Base-by-base conservation (phyloP, 2,888 invertebrate species). In the Metacarcinus magister region DNA sequence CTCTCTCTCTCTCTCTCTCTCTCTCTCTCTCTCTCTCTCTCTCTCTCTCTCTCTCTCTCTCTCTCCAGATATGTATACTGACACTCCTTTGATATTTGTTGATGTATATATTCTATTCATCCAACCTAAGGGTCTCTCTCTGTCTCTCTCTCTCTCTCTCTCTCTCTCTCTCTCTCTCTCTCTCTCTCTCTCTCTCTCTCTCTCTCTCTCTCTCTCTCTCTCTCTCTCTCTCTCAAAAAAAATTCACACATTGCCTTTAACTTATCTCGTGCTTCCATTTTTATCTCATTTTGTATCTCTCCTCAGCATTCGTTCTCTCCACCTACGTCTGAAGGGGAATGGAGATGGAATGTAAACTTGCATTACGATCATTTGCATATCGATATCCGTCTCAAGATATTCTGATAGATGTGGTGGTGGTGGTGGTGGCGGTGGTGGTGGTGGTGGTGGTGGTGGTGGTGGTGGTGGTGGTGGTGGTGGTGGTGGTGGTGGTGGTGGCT, bases 361-460 rank as follows among this genome's bases (percentile, higher is more conserved):
- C 93, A 93, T 93, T 93, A 93, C 44, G 93, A 93, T 44, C 67
- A 93, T 93, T 93, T 93, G 93, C 93, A 93, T 93, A 93, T 93
- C 93, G 93, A 93, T 93, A 75, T 93, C 3, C 75, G 43, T 43
- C 43, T 75, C 67, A 93, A 93, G 75, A 43, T 75, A 75, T 75
- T 75, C 75, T 75, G n/a, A n/a, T n/a, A 19, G 44, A 28, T 67
- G 93, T 60, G 67, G 93, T 39, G 93, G 93, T 67, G 28, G 48
- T 92, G 82, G 92, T 44, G 92, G 92, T 46, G 28, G 28, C 54
- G 44, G 92, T 19, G 46, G 92, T 16, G 19, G 92, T 16, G 92
- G 48, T 23, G 90, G 19, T 90, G 90, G 43, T 90, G 19, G 39
- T 39, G 90, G 7, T 2, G 44, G 39, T 16, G 1, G 2, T 7